Evolutionary conservation across 1,140 invertebrate genomes (phyloP), one percentile per base, ranked within the genome.

Genomic region (Streblospio benedicti): DNA sequence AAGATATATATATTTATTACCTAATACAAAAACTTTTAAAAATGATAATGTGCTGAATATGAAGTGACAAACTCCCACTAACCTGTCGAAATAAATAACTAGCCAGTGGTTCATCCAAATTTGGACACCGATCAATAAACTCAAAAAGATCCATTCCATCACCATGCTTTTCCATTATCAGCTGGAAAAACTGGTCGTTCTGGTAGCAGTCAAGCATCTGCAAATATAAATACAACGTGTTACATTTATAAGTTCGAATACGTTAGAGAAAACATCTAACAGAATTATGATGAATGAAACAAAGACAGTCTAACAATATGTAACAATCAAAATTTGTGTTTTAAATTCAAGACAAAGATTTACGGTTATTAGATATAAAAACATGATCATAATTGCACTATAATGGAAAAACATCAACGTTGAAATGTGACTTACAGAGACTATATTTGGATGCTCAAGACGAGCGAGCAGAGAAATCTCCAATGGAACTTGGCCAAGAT

Each of bases 151-250:
- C 87, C 85, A 88, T 87, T 1, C 86, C 86, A 27, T 81, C 82
- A n/a, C 87, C 87, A 71, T 87, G 85, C 65, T 87, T 87, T 71
- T 87, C 86, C 86, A 89, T 89, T 18, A 89, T 85, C 80, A 89
- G 79, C 78, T 88, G 86, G 66, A 86, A 84, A 68, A 84, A 87
- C 44, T 83, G 80, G 1, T 84, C 83, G 69, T 86, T 87, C 71
- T 88, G 85, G 74, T 83, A 87, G 25, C 85, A 83, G 69, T 88
- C 86, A 43, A 87, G 61, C n/a, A 87, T 81, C 63, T 82, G 79
- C 1, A 83, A 79, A 80, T 9, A 16, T 25, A 18, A n/a, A n/a
- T n/a, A n/a, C n/a, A n/a, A n/a, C n/a, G n/a, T n/a, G n/a, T n/a
- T n/a, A n/a, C n/a, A n/a, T n/a, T n/a, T 82, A 50, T 1, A 2